Percentiles rank a stretch among this genome's conserved stretches.
These are phyloP conservation scores for Siniperca scherzeri DNA, from an alignment of 2,797 vertebrate species.

Conservation along the genomic window DNA sequence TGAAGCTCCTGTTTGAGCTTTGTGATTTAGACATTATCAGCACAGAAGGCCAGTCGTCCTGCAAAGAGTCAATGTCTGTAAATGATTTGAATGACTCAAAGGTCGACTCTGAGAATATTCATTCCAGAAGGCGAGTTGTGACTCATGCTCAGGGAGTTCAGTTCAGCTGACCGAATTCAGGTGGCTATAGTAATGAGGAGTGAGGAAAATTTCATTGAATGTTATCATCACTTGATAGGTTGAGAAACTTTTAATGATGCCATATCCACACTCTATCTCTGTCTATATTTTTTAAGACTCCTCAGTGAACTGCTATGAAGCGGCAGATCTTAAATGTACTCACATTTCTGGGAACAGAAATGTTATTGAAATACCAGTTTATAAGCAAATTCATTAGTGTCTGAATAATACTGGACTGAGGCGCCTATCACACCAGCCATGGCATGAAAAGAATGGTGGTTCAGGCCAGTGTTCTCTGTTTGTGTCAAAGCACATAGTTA, in stretches of 20 bases:
- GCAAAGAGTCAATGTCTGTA: constrained; percentile 48
- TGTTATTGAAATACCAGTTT: constrained; percentile 52
- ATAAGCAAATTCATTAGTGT: constrained; percentile 56
- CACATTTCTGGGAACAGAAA: constrained; percentile 54
- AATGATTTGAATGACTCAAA: constrained; percentile 67
- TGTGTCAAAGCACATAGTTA: constrained; percentile 58
- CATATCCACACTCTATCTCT: neutral
- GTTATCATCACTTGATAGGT: constrained; percentile 19
- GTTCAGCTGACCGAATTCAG: constrained; percentile 39
- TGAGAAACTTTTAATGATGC: constrained; percentile 62
- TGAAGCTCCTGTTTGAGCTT: constrained; percentile 29
- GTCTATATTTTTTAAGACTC: constrained; percentile 17
- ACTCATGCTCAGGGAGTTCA: constrained; percentile 50
- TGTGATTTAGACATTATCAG: constrained; percentile 54
- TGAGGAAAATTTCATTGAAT: constrained; percentile 29
- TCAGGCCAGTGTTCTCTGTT: constrained; percentile 48
- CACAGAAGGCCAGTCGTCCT: constrained; percentile 28
- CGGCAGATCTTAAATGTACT: constrained; percentile 11
- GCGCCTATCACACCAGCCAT: constrained; percentile 46
- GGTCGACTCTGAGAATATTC: constrained; percentile 59
- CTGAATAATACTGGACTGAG: constrained; percentile 44
- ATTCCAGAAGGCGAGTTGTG: constrained; percentile 49
- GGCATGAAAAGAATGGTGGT: constrained; percentile 57
- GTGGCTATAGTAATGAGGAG: constrained; percentile 40
- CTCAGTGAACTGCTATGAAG: constrained; percentile 34